These are phyloP conservation scores for Argyrosomus regius DNA, from an alignment of 2,797 vertebrate genomes.

Conservation along the genomic window DNA sequence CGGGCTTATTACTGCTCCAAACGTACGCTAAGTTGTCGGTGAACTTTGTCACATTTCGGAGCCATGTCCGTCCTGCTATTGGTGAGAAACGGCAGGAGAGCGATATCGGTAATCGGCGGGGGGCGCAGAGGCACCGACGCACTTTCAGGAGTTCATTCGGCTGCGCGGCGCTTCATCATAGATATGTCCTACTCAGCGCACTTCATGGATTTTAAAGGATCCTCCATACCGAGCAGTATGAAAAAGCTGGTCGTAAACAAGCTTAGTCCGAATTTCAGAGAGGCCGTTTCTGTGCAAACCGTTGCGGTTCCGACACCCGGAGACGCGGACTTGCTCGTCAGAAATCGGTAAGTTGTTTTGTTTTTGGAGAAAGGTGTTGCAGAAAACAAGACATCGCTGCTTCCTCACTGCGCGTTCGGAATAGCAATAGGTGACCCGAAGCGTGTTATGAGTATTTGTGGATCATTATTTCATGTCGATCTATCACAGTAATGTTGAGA, in stretches of 20 bases:
- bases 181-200: slow-evolving; percentile 93
- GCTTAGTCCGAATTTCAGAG: slow-evolving; percentile 91
- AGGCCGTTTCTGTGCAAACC: slow-evolving; percentile 87
- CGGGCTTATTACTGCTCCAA: slow-evolving; percentile 34
- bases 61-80: slow-evolving; percentile 70
- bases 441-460: slow-evolving; percentile 32
- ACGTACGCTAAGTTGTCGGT: slow-evolving; percentile 65
- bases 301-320: slow-evolving; percentile 90
- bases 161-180: slow-evolving; percentile 86
- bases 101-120: slow-evolving; percentile 46
- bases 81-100: slow-evolving; percentile 44
- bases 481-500: slow-evolving; percentile 57
- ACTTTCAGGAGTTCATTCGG: slow-evolving; percentile 69
- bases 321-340: slow-evolving; percentile 92
- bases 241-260: slow-evolving; percentile 91
- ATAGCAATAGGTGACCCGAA: slow-evolving; percentile 25
- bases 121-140: slow-evolving; percentile 58
- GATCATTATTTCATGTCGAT: slow-evolving; percentile 10
- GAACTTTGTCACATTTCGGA: slow-evolving; percentile 78
- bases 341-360: slow-evolving; percentile 92
- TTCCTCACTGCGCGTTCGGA: slow-evolving; percentile 4
- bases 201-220: slow-evolving; percentile 95
- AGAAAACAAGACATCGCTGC: slow-evolving; percentile 1
- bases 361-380: slow-evolving; percentile 16
- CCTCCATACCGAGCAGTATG: slow-evolving; percentile 91